Percentiles rank a stretch among this genome's conserved stretches.
phyloP scores from a whole-genome alignment of 2,113 vertebrate species.

The Atrichornis clamosus region DNA sequence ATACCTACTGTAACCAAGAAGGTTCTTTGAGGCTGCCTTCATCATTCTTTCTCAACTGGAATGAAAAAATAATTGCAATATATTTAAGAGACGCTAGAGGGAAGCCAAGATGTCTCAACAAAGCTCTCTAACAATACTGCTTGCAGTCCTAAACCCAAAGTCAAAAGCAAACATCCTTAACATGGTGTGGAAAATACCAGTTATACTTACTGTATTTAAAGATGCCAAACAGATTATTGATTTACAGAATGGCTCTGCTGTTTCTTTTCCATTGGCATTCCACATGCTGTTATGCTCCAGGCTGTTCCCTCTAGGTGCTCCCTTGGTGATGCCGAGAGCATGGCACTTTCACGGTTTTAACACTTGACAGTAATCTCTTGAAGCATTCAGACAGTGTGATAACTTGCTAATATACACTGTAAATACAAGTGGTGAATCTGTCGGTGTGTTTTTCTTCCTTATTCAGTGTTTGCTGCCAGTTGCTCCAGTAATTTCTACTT shows the following conservation, averaged over 20 bases:
- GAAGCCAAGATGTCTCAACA: neutral
- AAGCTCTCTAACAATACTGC: neutral
- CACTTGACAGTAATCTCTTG: constrained; percentile 65
- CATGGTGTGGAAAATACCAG: neutral
- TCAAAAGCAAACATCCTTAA: neutral
- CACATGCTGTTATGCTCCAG: neutral
- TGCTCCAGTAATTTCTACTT: neutral
- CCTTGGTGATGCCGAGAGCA: neutral
- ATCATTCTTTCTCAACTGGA: neutral
- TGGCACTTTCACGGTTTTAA: constrained; percentile 53
- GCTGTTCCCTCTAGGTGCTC: neutral
- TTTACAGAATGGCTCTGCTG: neutral
- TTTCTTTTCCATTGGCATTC: neutral
- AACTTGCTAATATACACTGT: constrained; percentile 68
- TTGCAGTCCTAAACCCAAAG: neutral
- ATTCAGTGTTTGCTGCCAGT: neutral
- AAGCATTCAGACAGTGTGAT: constrained; percentile 2
- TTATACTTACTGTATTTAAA: neutral
- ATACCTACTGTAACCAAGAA: neutral
- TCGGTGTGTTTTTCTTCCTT: constrained; percentile 26
- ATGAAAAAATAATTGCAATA: neutral
- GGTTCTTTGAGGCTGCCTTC: neutral
- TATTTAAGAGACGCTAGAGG: constrained; percentile 30
- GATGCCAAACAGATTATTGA: neutral
- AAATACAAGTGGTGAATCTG: constrained; percentile 7